Base-by-base conservation (phyloP, 2,113 vertebrate species). In the Lagopus muta region DNA sequence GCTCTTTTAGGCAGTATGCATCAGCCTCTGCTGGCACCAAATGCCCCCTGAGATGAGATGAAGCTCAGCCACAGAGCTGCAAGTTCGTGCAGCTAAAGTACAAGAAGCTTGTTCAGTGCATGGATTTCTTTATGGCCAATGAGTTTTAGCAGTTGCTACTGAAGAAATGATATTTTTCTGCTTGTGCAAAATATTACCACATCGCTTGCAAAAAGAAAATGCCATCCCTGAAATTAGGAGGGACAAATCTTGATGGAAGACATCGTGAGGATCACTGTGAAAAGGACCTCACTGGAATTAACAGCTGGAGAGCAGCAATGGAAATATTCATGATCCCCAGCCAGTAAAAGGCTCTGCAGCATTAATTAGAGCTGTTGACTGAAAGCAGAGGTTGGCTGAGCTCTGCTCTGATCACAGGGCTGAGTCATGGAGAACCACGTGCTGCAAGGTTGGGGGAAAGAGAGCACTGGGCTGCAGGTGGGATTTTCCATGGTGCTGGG, bases 191-290 rank as follows among this genome's bases (percentile, higher is more conserved):
- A 84, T 17, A 32, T 5, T 90, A 36, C 62, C 82, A 84, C 32
- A 1, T 3, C 8, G 67, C 95, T 89, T 43, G 27, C 76, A 81
- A 94, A 94, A 96, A 89, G 52, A 58, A 88, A 94, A 83, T 43
- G 25, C 86, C 65, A 82, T 47, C 67, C 65, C 32, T 54, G 86
- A 96, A 85, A 92, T 27, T 2, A 61, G 57, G 93, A 92, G 62
- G 89, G 94, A 80, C 85, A 90, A 90, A 94, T 91, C 86, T 85
- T 88, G 58, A 38, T 73, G 91, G 86, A 95, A 92, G 78, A 95
- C 62, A 71, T 82, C 73, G 30, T 86, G 94, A 84, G 89, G 88
- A 70, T 50, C 80, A 61, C 7, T 47, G 92, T 72, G 91, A 74
- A 61, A 82, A 92, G 89, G 27, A 60, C 38, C 69, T 84, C 3